Base-by-base conservation (phyloP, 2,797 vertebrate species). In the Anabacerthia variegaticeps region DNA sequence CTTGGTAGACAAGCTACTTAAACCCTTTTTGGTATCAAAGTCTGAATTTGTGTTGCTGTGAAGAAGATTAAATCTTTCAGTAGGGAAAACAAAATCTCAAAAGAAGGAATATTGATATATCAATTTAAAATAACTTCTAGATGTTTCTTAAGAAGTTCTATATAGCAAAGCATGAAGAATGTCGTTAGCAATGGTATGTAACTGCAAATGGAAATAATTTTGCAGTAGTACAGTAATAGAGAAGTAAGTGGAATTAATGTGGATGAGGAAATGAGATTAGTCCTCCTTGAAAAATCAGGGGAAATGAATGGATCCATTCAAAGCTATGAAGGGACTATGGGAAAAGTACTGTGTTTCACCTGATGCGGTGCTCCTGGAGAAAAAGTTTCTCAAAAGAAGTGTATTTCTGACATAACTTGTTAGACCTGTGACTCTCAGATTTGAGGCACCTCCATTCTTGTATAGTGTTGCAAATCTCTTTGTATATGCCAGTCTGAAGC, bases 51-150 rank as follows among this genome's bases (percentile, higher is more conserved):
- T 54, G 17, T 66, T 71, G 44, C 46, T 74, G 16, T 88, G 44
- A 84, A 77, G 61, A 76, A 56, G 58, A 74, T 69, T 69, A 92
- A 69, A 69, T 79, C 30, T 91, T 88, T 67, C 36, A 48, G 43
- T 2, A 5, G 44, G 54, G 30, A 67, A 81, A 73, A 22, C 8
- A 62, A 72, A 76, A 74, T 69, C 39, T 85, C 26, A 48, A 23
- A 85, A 69, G 36, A 74, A 61, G 54, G 54, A 67, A 61, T 75
- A 75, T 1, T 69, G 32, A 51, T 85, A 32, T 11, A 69, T 79
- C 26, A 63, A 48, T 85, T 82, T 73, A 76, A 79, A 83, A 52
- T 56, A 67, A 71, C 44, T 80, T 77, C 23, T 78, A 62, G 7
- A 19, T 71, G 49, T 77, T 85, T 61, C 56, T 59, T 39, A 21